Evolutionary conservation across 1,140 invertebrate species (phyloP).

Genomic region (Aphis craccivora): DNA sequence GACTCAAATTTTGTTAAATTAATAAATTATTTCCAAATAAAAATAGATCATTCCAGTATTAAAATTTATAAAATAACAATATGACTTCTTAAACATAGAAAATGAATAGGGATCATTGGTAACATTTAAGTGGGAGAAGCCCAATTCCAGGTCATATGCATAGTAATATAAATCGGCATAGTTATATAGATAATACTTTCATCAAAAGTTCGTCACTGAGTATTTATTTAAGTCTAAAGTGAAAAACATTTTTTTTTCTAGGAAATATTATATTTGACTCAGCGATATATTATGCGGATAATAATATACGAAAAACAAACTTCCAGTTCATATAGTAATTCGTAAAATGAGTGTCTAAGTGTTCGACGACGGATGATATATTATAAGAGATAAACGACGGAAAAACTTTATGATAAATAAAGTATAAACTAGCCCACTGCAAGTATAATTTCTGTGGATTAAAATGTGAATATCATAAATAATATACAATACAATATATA

Average conservation of each 20-base stretch:
- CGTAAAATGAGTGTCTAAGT: not conserved
- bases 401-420: not conserved
- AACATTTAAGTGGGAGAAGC: not conserved
- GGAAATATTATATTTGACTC: not conserved
- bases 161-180: not conserved
- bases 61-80: not conserved
- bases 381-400: not conserved
- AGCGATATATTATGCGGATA: not conserved
- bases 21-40: not conserved
- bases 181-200: not conserved
- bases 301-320: not conserved
- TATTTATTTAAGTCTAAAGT: not conserved
- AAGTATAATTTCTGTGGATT: not conserved
- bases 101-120: not conserved
- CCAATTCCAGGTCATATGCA: not conserved
- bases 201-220: not conserved
- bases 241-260: not conserved
- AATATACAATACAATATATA: not conserved
- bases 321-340: not conserved
- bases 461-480: constrained; percentile 20
- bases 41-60: not conserved
- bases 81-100: not conserved
- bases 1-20: not conserved
- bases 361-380: not conserved
- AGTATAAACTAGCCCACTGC: not conserved